Conservation (phyloP, 2,888 invertebrate species). For the Drosophila borealis region DNA sequence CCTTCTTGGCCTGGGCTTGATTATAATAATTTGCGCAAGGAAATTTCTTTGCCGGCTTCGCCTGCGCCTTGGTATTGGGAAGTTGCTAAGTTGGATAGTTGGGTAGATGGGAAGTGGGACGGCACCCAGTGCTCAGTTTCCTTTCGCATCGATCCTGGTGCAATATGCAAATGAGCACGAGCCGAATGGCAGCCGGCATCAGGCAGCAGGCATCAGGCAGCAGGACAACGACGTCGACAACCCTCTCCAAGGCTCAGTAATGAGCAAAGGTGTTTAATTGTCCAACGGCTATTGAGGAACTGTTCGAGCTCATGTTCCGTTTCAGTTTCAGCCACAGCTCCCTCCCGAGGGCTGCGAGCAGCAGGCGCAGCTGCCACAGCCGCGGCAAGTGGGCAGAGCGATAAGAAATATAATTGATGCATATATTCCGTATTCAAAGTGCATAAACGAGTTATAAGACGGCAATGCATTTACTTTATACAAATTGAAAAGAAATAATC, state of each 20-base stretch:
- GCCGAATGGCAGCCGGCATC: constrained; percentile 31
- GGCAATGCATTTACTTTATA: too few relatives aligned
- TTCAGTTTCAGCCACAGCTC: constrained; percentile 18
- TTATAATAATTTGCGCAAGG: constrained; percentile 69
- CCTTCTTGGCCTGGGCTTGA: constrained; percentile 38
- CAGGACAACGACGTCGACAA: constrained; percentile 35
- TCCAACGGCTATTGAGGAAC: constrained; percentile 44
- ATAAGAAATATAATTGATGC: neutral
- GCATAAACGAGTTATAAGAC: too few relatives aligned
- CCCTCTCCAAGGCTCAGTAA: constrained; percentile 58
- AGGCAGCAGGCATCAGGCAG: constrained; percentile 20
- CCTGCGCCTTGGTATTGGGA: constrained; percentile 26
- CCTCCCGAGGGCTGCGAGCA: constrained; percentile 12
- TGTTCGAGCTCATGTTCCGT: constrained; percentile 20
- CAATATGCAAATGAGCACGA: constrained; percentile 75
- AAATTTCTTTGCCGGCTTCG: constrained; percentile 35
- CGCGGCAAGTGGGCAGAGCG: constrained; percentile 25
- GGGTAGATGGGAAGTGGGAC: constrained; percentile 49
- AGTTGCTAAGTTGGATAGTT: neutral
- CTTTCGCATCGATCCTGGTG: constrained; percentile 48
- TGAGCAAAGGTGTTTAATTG: constrained; percentile 78
- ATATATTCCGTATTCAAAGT: neutral
- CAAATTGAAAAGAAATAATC: too few relatives aligned
- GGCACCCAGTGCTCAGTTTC: constrained; percentile 51
- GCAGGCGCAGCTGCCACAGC: constrained; percentile 34